Conservation (phyloP, 92 coral and sea anemone genomes). For the Scolanthus callimorphus region DNA sequence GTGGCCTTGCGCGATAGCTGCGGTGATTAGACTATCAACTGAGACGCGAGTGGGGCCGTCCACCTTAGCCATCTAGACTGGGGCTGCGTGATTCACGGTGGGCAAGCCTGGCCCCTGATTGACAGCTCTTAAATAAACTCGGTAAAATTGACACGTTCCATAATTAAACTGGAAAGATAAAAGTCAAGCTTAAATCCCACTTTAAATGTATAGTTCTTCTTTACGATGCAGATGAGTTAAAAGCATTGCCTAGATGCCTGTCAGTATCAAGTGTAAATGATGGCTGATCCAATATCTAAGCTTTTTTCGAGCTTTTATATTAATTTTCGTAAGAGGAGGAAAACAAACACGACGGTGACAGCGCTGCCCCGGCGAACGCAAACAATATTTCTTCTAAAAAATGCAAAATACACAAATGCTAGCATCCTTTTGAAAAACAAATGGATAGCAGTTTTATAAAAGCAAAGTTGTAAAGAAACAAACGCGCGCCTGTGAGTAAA, state of each 20-base stretch:
- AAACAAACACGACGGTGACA: conserved; percentile 39
- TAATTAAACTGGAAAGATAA: conserved; percentile 50
- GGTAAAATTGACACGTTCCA: conserved; percentile 46
- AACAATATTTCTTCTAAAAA: conserved; percentile 51
- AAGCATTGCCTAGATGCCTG: conserved; percentile 38
- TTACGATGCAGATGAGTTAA: conserved; percentile 38
- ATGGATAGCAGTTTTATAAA: conserved; percentile 76
- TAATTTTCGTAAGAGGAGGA: conserved; percentile 35
- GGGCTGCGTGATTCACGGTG: background rate
- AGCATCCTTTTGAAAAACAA: conserved; percentile 49
- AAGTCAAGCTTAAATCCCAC: conserved; percentile 48
- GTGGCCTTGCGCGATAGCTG: no score
- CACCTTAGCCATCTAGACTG: no score
- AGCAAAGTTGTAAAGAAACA: conserved; percentile 62
- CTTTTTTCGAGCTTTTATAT: conserved; percentile 30
- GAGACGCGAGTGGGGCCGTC: no score
- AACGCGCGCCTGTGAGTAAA: conserved; percentile 60
- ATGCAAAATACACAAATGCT: conserved; percentile 91
- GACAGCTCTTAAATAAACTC: conserved; percentile 52
- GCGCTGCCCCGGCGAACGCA: conserved; percentile 29
- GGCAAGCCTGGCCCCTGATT: conserved; percentile 9
- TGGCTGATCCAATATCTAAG: conserved; percentile 32
- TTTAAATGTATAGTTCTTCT: conserved; percentile 27
- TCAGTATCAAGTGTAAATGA: conserved; percentile 31
- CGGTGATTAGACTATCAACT: no score